phyloP scores from a whole-genome alignment of 2,797 vertebrate genomes.

The Dallia pectoralis region DNA sequence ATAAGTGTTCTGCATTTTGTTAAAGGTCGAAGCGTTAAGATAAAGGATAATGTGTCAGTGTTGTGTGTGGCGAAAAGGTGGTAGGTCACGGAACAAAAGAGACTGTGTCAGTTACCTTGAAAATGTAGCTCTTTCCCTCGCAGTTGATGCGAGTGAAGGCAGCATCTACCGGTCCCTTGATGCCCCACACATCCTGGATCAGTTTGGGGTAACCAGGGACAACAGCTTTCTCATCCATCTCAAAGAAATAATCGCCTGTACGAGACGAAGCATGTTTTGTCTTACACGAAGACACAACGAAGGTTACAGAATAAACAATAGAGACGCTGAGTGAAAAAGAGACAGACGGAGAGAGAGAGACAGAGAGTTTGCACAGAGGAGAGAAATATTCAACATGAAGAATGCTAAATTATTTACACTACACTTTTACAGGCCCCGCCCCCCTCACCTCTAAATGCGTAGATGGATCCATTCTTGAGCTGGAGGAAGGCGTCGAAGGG shows the following conservation, averaged over 20 bases:
- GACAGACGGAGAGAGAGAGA: background rate
- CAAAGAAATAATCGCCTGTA: conserved; percentile 88
- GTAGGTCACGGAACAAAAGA: background rate
- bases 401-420: background rate
- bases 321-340: background rate
- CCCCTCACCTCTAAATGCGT: conserved; percentile 87
- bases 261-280: background rate
- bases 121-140: conserved; percentile 93
- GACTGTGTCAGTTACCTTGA: conserved; percentile 78
- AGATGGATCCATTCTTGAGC: conserved; percentile 91
- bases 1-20: background rate
- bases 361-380: background rate
- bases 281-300: background rate
- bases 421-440: background rate
- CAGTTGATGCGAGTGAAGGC: conserved; percentile 98
- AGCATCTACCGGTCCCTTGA: conserved; percentile 87
- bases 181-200: conserved; percentile 90
- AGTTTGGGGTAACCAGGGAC: conserved; percentile 89
- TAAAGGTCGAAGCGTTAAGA: background rate
- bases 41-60: background rate
- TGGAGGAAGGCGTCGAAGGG: conserved; percentile 91
- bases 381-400: background rate
- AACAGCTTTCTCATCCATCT: conserved; percentile 82
- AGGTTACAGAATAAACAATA: background rate
- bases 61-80: background rate